These are phyloP conservation scores for Megaptera novaeangliae DNA, from an alignment of 2,113 vertebrate genomes.

Conservation along the genomic window DNA sequence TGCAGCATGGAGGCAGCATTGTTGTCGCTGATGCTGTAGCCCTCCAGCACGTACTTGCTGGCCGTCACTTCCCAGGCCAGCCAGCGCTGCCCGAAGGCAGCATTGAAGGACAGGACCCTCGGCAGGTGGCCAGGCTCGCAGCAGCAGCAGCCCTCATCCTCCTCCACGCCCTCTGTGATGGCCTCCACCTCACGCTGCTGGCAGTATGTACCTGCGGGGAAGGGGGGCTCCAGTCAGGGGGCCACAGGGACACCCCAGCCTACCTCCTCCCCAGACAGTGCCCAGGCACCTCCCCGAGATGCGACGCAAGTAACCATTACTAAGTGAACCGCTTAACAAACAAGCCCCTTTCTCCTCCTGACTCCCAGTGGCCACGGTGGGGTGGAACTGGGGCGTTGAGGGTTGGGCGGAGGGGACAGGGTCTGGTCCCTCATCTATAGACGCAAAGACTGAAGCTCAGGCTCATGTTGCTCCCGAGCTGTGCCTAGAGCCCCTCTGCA, in stretches of 20 bases:
- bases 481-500: not conserved
- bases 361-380: not conserved
- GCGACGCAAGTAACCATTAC: fast-evolving
- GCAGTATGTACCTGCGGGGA: slow-evolving; percentile 87
- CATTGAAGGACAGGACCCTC: slow-evolving; percentile 91
- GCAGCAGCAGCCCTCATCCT: slow-evolving; percentile 94
- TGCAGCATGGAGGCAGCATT: slow-evolving; percentile 94
- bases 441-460: not conserved
- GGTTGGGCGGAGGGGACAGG: not conserved
- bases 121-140: slow-evolving; percentile 92
- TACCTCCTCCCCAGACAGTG: not conserved
- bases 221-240: not conserved
- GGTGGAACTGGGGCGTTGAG: fast-evolving
- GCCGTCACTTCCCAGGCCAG: slow-evolving; percentile 94
- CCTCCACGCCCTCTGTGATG: slow-evolving; percentile 93
- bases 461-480: fast-evolving
- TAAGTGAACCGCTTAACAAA: fast-evolving
- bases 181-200: slow-evolving; percentile 95
- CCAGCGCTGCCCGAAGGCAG: slow-evolving; percentile 94
- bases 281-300: fast-evolving
- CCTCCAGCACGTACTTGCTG: slow-evolving; percentile 93
- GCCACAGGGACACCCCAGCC: fast-evolving
- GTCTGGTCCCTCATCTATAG: not conserved
- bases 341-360: not conserved
- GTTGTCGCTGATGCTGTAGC: slow-evolving; percentile 95